A percentile compares a stretch with the other conserved stretches of the same genome.
These are phyloP conservation scores for Alloplasta piceator DNA, from an alignment of 2,888 invertebrate species.

Conservation along the genomic window DNA sequence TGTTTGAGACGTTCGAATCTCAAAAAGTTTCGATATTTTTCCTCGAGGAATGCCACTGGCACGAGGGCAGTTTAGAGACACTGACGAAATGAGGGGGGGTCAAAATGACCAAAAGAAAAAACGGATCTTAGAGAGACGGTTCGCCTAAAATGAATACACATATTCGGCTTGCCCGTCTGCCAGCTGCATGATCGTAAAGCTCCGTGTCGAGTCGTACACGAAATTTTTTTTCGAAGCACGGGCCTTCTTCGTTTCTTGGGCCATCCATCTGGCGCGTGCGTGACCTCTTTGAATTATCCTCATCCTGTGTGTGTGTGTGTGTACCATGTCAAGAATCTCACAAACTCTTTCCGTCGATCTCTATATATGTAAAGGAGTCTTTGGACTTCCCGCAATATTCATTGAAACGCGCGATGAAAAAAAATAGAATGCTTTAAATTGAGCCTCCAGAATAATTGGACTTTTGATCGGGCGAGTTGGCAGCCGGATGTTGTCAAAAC, in stretches of 20 bases:
- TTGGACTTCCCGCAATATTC: not conserved
- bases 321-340: conserved; percentile 48
- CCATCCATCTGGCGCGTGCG: conserved; percentile 82
- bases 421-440: not conserved
- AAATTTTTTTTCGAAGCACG: conserved; percentile 25
- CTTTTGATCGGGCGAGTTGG: not conserved
- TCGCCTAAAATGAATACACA: conserved; percentile 24
- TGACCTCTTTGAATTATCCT: conserved; percentile 81
- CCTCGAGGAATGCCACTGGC: not conserved
- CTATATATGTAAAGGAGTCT: not conserved
- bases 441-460: not conserved
- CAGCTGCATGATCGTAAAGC: conserved; percentile 69
- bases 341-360: conserved; percentile 35
- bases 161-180: conserved; percentile 57
- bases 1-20: not conserved
- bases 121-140: conserved; percentile 22
- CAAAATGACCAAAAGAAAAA: conserved; percentile 9
- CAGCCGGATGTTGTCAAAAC: not conserved
- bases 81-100: conserved; percentile 16
- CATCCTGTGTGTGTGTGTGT: conserved; percentile 62
- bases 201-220: conserved; percentile 55
- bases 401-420: not conserved
- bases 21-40: conserved; percentile 18
- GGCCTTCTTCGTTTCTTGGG: conserved; percentile 65
- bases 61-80: conserved; percentile 26